These are phyloP conservation scores for Proales similis DNA, from an alignment of 1,140 invertebrate genomes.

Conservation along the genomic window DNA sequence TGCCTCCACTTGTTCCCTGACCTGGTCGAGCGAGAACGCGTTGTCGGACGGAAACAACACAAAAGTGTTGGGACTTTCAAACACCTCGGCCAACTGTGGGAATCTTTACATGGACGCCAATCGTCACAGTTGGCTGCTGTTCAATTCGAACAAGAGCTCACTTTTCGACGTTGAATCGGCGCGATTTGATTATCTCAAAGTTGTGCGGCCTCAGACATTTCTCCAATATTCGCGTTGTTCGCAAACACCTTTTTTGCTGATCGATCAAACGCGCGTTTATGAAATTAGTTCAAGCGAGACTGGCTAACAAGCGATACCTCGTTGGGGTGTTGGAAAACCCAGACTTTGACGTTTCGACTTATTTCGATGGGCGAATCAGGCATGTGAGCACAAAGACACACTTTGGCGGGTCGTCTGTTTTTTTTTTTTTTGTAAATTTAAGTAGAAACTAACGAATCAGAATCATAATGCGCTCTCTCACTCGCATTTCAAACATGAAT, in stretches of 20 bases:
- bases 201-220: slow-evolving; percentile 64
- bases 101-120: too few relatives aligned
- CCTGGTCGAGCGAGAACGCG: slow-evolving; percentile 60
- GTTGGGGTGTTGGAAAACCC: slow-evolving; percentile 81
- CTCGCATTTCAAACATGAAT: slow-evolving; percentile 7
- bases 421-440: too few relatives aligned
- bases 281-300: slow-evolving; percentile 1
- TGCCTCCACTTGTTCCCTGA: slow-evolving; percentile 40
- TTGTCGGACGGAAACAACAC: slow-evolving; percentile 72
- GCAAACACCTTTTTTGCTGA: slow-evolving; percentile 69
- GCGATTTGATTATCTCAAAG: slow-evolving; percentile 72
- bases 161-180: slow-evolving; percentile 65
- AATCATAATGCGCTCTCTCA: background rate
- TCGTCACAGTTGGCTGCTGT: background rate
- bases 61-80: slow-evolving; percentile 64
- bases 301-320: slow-evolving; percentile 56
- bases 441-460: too few relatives aligned
- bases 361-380: slow-evolving; percentile 59
- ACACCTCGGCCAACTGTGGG: slow-evolving; percentile 60
- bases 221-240: slow-evolving; percentile 78
- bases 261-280: slow-evolving; percentile 16
- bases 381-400: slow-evolving; percentile 79
- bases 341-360: slow-evolving; percentile 53
- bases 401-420: slow-evolving; percentile 73
- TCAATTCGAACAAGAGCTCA: slow-evolving; percentile 41